Evolutionary conservation across 2,113 vertebrate genomes (phyloP), one percentile per base, ranked within the genome.

Genomic region (Actenoides hombroni): DNA sequence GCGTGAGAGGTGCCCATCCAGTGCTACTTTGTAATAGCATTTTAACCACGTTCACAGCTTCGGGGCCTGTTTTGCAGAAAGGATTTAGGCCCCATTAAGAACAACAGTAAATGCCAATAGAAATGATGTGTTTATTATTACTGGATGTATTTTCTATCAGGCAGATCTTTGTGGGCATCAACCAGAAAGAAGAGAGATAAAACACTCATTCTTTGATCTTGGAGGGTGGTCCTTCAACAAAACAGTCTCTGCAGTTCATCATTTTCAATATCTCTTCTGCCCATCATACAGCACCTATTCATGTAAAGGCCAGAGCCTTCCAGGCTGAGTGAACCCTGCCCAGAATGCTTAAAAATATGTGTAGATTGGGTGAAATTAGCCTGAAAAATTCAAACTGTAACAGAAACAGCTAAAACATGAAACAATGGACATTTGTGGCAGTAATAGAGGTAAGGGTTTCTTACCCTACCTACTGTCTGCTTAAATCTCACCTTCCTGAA

Each of bases 191-290:
- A 65, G 37, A 79, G 57, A 89, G 90, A 61, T 61, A 35, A 89
- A 94, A 88, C 73, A 56, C 18, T 86, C 48, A 3, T 87, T 82
- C 92, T 90, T 93, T 95, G 91, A 82, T 92, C 88, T 69, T 88
- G 59, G 65, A 90, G 80, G 80, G 88, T 85, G 77, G 61, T 71
- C 74, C 76, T 76, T 91, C 51, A 59, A 77, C 68, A 81, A 49
- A 87, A 89, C 77, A 51, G 31, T 51, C 90, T 88, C 54, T 83
- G 35, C 44, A 69, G 57, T 85, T 91, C 54, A 31, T 90, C 6
- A 65, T 93, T 91, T 94, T 91, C 80, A 59, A 40, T 61, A 44
- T 76, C 53, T 89, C 73, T 80, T 48, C 77, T 86, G 57, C 35
- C 65, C 44, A 2, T 81, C 79, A n/a, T 63, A 16, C 48, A 21